Conservation (phyloP, 2,113 vertebrate genomes). For the Trinectes maculatus region DNA sequence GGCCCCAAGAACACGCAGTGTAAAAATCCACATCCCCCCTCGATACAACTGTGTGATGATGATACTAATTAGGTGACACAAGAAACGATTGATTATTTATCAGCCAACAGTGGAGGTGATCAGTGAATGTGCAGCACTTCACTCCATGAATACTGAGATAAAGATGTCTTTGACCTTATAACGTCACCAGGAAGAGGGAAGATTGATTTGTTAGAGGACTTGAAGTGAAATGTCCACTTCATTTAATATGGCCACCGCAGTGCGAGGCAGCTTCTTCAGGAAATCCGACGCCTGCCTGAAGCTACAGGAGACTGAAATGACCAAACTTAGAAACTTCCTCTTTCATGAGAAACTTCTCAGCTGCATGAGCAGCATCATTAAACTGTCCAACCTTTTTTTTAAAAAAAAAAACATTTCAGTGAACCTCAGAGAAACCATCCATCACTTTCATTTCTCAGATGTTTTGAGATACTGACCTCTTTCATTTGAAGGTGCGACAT, state of each 20-base stretch:
- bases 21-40: no score
- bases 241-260: conserved; percentile 3
- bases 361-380: no score
- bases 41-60: no score
- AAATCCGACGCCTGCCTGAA: no score
- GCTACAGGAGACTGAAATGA: no score
- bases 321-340: no score
- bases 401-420: no score
- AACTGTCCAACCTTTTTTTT: no score
- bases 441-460: no score
- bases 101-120: conserved; percentile 2
- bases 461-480: conserved; percentile 88
- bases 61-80: neutral
- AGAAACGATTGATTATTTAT: conserved; percentile 22
- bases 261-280: neutral
- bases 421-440: no score
- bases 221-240: conserved; percentile 5
- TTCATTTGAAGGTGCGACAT: conserved; percentile 87
- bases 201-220: neutral
- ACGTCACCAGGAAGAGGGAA: neutral
- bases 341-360: no score
- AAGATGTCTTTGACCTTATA: neutral
- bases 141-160: neutral
- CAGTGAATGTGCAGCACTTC: neutral
- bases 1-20: no score